Evolutionary conservation across 1,140 invertebrate species (phyloP).

Genomic region (Caligus rogercresseyi): DNA sequence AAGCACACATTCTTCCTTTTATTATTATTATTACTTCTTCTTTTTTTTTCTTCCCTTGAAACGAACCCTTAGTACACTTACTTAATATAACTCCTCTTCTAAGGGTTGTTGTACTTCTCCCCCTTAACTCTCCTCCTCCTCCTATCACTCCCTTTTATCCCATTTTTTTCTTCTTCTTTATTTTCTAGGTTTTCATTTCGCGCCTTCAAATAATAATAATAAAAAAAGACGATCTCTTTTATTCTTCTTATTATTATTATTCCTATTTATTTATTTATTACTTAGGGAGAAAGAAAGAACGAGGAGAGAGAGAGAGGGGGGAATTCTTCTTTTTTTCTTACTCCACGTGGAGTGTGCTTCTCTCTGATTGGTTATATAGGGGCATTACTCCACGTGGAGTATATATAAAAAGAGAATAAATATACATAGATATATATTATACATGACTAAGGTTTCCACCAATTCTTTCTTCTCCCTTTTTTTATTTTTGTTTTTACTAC

Average conservation of each 20-base stretch:
- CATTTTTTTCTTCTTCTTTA: neutral
- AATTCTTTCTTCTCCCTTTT: too few species aligned
- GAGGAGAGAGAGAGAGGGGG: too few species aligned
- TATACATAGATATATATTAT: too few species aligned
- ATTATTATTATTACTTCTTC: too few species aligned
- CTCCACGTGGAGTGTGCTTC: neutral
- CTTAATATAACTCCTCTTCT: too few species aligned
- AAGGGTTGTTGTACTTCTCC: too few species aligned
- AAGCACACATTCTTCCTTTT: too few species aligned
- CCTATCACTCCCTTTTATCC: neutral
- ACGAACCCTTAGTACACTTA: too few species aligned
- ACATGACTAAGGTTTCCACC: too few species aligned
- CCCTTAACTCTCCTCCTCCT: neutral
- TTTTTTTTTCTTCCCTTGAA: too few species aligned
- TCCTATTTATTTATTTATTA: neutral
- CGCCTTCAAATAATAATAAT: neutral
- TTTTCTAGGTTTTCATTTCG: neutral
- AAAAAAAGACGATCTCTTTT: neutral
- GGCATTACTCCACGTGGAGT: neutral
- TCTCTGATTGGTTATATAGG: neutral
- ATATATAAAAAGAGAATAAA: too few species aligned
- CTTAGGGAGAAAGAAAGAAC: neutral
- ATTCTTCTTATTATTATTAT: neutral
- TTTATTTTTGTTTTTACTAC: neutral
- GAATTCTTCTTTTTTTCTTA: neutral